phyloP scores from a whole-genome alignment of 2,113 vertebrate genomes.

The Nycticebus coucang region DNA sequence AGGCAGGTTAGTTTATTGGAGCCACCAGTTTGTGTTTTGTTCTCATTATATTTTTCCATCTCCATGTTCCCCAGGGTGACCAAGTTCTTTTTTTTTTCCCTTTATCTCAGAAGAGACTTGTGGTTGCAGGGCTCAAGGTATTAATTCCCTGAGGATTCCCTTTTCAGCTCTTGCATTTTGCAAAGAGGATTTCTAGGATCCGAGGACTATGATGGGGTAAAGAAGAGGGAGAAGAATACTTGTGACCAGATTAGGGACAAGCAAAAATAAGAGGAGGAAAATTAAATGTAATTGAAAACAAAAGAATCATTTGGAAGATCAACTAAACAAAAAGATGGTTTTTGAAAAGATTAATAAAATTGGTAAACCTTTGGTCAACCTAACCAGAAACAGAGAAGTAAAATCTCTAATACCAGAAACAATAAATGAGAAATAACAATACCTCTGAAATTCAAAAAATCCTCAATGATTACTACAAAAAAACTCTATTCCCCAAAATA shows the following conservation, averaged over 20 bases:
- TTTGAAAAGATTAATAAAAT: no score
- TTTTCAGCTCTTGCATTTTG: not conserved
- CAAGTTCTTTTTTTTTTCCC: not conserved
- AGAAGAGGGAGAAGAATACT: not conserved
- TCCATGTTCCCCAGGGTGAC: not conserved
- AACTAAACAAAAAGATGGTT: no score
- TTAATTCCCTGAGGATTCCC: slow-evolving; percentile 21
- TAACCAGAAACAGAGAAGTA: no score
- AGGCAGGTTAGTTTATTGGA: slow-evolving; percentile 37
- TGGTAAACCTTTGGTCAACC: no score
- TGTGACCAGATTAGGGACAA: not conserved
- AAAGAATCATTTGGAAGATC: no score
- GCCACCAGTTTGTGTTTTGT: slow-evolving; percentile 34
- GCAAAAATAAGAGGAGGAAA: not conserved
- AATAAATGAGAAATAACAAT: no score
- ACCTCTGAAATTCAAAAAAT: no score
- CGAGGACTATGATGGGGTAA: not conserved
- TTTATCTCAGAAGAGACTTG: not conserved
- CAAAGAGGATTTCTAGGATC: slow-evolving; percentile 38
- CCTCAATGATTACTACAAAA: no score
- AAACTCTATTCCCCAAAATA: no score
- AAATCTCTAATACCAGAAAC: no score
- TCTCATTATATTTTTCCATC: not conserved
- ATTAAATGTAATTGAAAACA: no score
- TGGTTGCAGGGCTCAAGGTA: not conserved